Percentiles rank a stretch among this genome's conserved stretches.
phyloP scores from a whole-genome alignment of 2,888 invertebrate genomes.

The Congeria kusceri region DNA sequence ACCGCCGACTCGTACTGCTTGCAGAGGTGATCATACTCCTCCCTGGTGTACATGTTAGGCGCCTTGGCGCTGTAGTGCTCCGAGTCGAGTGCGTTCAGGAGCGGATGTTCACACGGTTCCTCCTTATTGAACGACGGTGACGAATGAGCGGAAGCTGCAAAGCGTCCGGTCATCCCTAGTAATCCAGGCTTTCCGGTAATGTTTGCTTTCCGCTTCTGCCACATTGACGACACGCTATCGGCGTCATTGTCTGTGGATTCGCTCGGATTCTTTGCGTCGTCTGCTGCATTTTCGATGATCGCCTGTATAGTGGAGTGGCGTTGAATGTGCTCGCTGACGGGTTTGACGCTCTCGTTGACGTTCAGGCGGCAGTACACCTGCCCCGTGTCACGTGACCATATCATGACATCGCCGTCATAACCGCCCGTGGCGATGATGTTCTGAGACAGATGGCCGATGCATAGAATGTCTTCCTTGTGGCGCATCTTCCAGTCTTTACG shows the following conservation, averaged over 20 bases:
- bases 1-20: constrained; percentile 76
- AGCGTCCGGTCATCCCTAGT: not conserved
- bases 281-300: not conserved
- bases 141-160: not conserved
- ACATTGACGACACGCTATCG: not conserved
- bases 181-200: constrained; percentile 7
- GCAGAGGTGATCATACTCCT: constrained; percentile 71
- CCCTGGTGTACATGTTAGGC: constrained; percentile 35
- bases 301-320: not conserved
- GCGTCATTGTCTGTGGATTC: constrained; percentile 10
- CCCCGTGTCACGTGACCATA: constrained; percentile 94
- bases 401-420: constrained; percentile 92
- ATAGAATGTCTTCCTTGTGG: constrained; percentile 92
- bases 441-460: constrained; percentile 87
- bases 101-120: constrained; percentile 62
- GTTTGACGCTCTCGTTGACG: constrained; percentile 64
- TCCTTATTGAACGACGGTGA: not conserved
- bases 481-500: constrained; percentile 90
- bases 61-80: constrained; percentile 12
- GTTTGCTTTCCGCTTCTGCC: constrained; percentile 28
- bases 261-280: not conserved
- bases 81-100: constrained; percentile 59
- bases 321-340: constrained; percentile 45
- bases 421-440: constrained; percentile 87
- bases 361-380: constrained; percentile 75